Percentiles rank a stretch among this genome's conserved stretches.
Evolutionary conservation across 2,888 invertebrate species (phyloP).

Genomic region (Diloba caeruleocephala): DNA sequence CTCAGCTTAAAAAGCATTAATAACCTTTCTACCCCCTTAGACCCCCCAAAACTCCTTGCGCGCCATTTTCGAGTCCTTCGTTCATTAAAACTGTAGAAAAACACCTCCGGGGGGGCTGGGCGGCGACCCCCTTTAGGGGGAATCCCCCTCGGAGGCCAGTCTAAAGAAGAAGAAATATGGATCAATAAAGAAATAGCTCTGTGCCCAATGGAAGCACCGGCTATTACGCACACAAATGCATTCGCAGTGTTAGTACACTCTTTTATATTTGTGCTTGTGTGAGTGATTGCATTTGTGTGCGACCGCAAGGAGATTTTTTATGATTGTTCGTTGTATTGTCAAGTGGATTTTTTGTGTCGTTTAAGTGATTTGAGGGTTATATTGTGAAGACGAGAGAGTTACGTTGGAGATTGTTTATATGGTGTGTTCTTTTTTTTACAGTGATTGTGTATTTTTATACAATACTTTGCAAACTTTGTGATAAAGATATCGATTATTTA

Average conservation of each 20-base stretch:
- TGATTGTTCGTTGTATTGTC: slow-evolving; percentile 49
- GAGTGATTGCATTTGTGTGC: slow-evolving; percentile 57
- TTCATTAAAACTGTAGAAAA: slow-evolving; percentile 89
- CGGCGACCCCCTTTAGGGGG: slow-evolving; percentile 45
- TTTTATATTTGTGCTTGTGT: slow-evolving; percentile 54
- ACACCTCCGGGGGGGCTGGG: slow-evolving; percentile 74
- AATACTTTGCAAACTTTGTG: too few species aligned
- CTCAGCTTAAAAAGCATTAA: slow-evolving; percentile 87
- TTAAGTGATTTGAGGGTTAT: slow-evolving; percentile 25
- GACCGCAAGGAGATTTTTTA: slow-evolving; percentile 66
- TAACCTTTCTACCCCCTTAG: slow-evolving; percentile 77
- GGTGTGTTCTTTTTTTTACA: background rate
- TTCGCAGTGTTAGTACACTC: slow-evolving; percentile 55
- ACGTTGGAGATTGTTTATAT: slow-evolving; percentile 1
- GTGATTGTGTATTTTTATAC: too few species aligned
- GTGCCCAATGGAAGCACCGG: slow-evolving; percentile 87
- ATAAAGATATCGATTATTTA: too few species aligned
- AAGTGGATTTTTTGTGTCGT: slow-evolving; percentile 34
- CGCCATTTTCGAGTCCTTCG: slow-evolving; percentile 77
- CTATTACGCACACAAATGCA: slow-evolving; percentile 79
- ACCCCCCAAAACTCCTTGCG: slow-evolving; percentile 72
- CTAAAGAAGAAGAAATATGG: slow-evolving; percentile 89
- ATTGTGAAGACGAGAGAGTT: background rate
- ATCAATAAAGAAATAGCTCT: slow-evolving; percentile 89
- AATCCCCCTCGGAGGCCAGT: slow-evolving; percentile 72